Evolutionary conservation across 2,797 vertebrate species (phyloP), one percentile per base, ranked within the genome.

Genomic region (Telmatherina bonti): DNA sequence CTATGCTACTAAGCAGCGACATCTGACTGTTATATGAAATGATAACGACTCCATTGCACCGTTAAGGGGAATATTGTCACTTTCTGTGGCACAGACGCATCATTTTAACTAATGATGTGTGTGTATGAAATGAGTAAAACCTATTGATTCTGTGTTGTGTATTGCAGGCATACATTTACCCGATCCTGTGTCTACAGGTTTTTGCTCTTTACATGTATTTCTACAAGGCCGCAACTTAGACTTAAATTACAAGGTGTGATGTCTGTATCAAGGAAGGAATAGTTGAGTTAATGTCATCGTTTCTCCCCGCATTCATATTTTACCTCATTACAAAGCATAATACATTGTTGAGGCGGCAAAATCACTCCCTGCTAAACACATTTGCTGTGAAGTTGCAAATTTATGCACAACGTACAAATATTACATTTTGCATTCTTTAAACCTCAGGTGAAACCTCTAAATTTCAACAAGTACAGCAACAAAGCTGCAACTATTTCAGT

Each of bases 391-490:
- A 53, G 29, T n/a, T 70, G 62, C 15, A 62, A 68, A 61, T 72
- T 45, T 16, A 36, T 45, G 51, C 26, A 49, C 7, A 60, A 64
- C 20, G 9, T 35, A 67, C 57, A 33, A 55, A 22, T 63, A 67
- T 35, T 29, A 47, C 68, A 10, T 53, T 56, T 56, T 41, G 12
- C 41, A 47, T 61, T 45, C 35, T 12, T 56, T 13, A 67, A 62
- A 62, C 31, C 38, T 74, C 29, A 35, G 62, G 31, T 70, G 66
- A 69, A 69, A 68, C 51, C 51, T 47, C 22, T 29, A 27, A 68
- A 65, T 78, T 76, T 69, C 55, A 63, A 76, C 68, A 75, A 58
- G 43, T 29, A 8, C 24, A 22, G 35, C 56, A 30, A 16, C 43
- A 72, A 29, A 78, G 51, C 52, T 35, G 5, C 20, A 73, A 22